These are phyloP conservation scores for Patiria miniata DNA, from an alignment of 35 echinoderm and acorn worm species.

Conservation along the genomic window DNA sequence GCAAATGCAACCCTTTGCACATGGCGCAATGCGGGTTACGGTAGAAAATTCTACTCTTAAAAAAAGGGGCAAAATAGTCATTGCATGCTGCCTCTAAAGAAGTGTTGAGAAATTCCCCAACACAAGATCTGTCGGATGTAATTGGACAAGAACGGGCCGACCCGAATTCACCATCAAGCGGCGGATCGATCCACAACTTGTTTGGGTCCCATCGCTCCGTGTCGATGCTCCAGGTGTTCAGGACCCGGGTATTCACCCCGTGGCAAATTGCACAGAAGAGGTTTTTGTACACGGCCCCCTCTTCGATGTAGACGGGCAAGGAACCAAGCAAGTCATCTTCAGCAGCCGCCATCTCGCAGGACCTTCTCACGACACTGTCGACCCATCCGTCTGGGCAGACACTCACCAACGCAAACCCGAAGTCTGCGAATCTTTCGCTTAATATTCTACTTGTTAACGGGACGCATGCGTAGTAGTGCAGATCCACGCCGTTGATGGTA, in stretches of 20 bases:
- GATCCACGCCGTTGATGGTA: background rate
- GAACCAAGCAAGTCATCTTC: slow-evolving; percentile 20
- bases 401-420: slow-evolving; percentile 44
- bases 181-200: background rate
- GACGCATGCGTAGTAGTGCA: background rate
- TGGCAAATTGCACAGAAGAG: slow-evolving; percentile 67
- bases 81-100: slow-evolving; percentile 13
- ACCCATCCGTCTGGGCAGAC: slow-evolving; percentile 30
- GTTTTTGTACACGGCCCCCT: slow-evolving; percentile 46
- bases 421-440: background rate
- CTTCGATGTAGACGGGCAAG: slow-evolving; percentile 48
- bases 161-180: background rate
- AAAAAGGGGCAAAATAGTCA: slow-evolving; percentile 33
- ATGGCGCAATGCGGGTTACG: slow-evolving; percentile 55
- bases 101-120: background rate
- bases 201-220: background rate
- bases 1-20: slow-evolving; percentile 15
- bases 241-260: background rate
- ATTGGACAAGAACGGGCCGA: background rate
- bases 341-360: slow-evolving; percentile 8
- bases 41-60: background rate
- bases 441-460: background rate
- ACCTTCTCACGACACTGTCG: background rate
- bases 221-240: slow-evolving; percentile 32
- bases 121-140: background rate